Percentiles rank a stretch among this genome's conserved stretches.
These are phyloP conservation scores for Pelecanus crispus DNA, from an alignment of 2,113 vertebrate genomes.

Conservation along the genomic window DNA sequence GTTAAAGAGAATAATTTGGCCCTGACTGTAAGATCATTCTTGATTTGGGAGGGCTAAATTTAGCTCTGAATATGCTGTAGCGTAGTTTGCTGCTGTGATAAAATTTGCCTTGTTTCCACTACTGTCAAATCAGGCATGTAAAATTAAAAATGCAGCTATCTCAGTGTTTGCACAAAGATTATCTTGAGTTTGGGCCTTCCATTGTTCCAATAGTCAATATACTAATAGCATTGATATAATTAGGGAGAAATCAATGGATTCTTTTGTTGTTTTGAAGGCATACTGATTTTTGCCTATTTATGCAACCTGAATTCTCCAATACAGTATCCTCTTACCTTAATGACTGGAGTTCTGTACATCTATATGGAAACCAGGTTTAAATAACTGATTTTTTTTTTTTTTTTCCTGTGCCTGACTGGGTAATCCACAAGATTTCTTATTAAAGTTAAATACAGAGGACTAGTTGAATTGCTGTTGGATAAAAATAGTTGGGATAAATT, in stretches of 20 bases:
- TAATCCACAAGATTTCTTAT: not conserved
- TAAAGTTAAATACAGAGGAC: not conserved
- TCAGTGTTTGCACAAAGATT: not conserved
- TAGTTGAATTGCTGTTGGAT: not conserved
- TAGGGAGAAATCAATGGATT: not conserved
- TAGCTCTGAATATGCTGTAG: not conserved
- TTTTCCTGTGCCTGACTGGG: not conserved
- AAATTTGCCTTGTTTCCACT: not conserved
- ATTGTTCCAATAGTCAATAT: not conserved
- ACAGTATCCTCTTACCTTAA: not conserved
- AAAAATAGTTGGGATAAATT: not conserved
- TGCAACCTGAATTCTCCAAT: not conserved
- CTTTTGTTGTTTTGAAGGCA: not conserved
- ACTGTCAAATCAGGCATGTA: not conserved
- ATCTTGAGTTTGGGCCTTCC: not conserved
- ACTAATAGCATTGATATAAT: not conserved
- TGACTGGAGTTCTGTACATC: not conserved
- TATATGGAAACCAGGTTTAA: not conserved
- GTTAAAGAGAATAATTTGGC: slow-evolving; percentile 27
- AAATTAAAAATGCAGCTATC: not conserved
- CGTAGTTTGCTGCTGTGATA: not conserved
- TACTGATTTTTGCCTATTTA: not conserved
- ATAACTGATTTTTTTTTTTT: not conserved
- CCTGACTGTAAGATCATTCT: not conserved
- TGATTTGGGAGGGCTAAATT: not conserved